Evolutionary conservation across 2,888 invertebrate species (phyloP).

Genomic region (Nomada flava): DNA sequence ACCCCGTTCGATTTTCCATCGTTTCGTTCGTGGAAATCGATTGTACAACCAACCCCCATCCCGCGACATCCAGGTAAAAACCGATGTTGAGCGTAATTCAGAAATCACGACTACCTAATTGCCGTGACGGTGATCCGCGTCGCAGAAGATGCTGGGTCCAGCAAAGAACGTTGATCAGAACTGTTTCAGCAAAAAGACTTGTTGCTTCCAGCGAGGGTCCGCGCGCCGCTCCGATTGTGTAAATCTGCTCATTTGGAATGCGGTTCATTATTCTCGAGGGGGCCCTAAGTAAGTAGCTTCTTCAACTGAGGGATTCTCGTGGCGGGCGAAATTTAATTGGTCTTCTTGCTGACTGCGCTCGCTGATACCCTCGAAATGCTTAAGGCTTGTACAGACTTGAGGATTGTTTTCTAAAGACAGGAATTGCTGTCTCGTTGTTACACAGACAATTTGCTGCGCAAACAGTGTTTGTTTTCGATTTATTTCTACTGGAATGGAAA

Average conservation of each 20-base stretch:
- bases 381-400: no score
- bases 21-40: constrained; percentile 8
- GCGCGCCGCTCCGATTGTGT: constrained; percentile 66
- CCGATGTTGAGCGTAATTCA: constrained; percentile 1
- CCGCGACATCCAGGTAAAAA: constrained; percentile 20
- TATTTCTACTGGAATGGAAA: no score
- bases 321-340: constrained; percentile 67
- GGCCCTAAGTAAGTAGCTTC: constrained; percentile 64
- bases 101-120: constrained; percentile 47
- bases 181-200: constrained; percentile 57
- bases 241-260: constrained; percentile 73
- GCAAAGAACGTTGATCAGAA: constrained; percentile 49
- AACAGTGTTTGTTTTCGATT: no score
- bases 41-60: background rate
- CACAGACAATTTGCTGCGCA: no score
- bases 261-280: constrained; percentile 71
- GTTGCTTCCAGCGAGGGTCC: constrained; percentile 58
- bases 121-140: constrained; percentile 17
- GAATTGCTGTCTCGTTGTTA: no score
- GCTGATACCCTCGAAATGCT: constrained; percentile 32
- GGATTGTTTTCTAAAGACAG: no score
- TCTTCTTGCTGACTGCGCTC: constrained; percentile 48
- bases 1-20: background rate
- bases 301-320: constrained; percentile 56
- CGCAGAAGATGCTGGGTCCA: constrained; percentile 10